phyloP scores from a whole-genome alignment of 2,888 invertebrate genomes.

The Pachymerium ferrugineum region DNA sequence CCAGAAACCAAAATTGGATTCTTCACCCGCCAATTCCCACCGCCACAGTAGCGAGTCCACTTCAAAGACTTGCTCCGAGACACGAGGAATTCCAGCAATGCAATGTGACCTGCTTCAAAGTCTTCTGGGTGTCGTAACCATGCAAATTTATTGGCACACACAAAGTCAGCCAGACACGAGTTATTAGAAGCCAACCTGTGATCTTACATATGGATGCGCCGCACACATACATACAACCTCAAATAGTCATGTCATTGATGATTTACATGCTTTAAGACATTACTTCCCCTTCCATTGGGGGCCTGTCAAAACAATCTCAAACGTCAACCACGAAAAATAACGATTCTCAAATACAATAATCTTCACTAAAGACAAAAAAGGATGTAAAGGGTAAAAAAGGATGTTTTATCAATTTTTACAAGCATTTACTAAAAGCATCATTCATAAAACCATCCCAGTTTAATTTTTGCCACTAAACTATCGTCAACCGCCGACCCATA shows the following conservation, averaged over 20 bases:
- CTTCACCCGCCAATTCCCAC: background rate
- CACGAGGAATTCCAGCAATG: background rate
- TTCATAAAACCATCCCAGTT: background rate
- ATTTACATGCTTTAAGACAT: conserved; percentile 5
- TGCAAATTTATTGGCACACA: conserved; percentile 18
- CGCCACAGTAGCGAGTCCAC: background rate
- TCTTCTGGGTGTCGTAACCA: conserved; percentile 10
- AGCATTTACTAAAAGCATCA: background rate
- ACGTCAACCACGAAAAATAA: background rate
- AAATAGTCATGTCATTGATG: conserved; percentile 6
- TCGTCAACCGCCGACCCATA: background rate
- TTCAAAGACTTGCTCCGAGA: background rate
- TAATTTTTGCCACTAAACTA: background rate
- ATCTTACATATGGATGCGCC: conserved; percentile 16
- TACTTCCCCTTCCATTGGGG: background rate
- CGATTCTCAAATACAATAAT: no score
- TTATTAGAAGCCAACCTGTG: conserved; percentile 16
- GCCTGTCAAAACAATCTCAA: background rate
- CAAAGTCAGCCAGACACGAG: background rate
- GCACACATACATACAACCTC: conserved; percentile 10
- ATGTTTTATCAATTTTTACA: no score
- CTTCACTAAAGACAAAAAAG: background rate
- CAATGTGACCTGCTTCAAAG: conserved; percentile 15
- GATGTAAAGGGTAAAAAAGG: background rate
- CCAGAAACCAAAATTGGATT: background rate